Conservation (phyloP, 2,797 vertebrate species). For the Synanceia verrucosa region DNA sequence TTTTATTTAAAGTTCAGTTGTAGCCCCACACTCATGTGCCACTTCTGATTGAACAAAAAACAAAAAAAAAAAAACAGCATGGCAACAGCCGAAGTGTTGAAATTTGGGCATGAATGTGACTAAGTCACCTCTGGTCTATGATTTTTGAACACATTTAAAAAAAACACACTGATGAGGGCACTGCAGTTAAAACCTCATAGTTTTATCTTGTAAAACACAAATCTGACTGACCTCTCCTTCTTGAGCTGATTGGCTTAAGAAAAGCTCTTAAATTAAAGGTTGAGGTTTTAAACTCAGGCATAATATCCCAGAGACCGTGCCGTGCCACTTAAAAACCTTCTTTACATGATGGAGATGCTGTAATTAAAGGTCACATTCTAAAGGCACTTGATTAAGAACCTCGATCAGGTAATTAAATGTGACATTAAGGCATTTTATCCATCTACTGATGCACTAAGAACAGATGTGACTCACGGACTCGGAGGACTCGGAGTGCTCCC, state of each 20-base stretch:
- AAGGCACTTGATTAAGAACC: conserved; percentile 14
- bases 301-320: not conserved
- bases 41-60: too few species aligned
- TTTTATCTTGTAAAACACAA: not conserved
- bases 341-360: conserved; percentile 16
- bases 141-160: too few species aligned
- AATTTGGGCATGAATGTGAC: too few species aligned
- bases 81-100: too few species aligned
- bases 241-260: not conserved
- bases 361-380: conserved; percentile 34
- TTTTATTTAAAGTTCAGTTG: too few species aligned
- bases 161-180: not conserved
- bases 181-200: not conserved
- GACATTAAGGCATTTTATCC: not conserved
- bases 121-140: too few species aligned
- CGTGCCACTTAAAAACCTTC: conserved; percentile 9
- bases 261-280: conserved; percentile 24
- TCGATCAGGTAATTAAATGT: not conserved
- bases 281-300: conserved; percentile 5
- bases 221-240: not conserved
- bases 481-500: conserved; percentile 76
- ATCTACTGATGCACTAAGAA: not conserved
- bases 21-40: too few species aligned
- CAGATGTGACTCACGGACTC: conserved; percentile 84
- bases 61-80: too few species aligned